These are phyloP conservation scores for Neoniphon sammara DNA, from an alignment of 2,797 vertebrate genomes.

Conservation along the genomic window DNA sequence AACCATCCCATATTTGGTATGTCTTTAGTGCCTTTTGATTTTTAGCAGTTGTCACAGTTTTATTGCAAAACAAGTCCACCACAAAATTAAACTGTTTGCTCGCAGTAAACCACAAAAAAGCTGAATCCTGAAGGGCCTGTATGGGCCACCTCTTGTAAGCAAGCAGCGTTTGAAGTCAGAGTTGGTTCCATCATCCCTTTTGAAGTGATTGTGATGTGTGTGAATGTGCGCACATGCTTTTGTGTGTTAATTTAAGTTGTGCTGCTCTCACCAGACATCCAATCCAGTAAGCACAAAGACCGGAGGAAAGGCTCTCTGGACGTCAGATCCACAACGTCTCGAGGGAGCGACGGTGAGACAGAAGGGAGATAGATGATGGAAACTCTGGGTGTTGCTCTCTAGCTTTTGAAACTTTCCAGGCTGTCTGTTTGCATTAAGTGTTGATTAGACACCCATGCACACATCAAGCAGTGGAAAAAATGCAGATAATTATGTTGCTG, in stretches of 20 bases:
- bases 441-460: slow-evolving; percentile 52
- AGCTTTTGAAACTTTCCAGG: slow-evolving; percentile 50
- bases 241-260: slow-evolving; percentile 41
- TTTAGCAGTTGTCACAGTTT: no score
- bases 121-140: no score
- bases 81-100: no score
- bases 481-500: slow-evolving; percentile 29
- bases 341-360: slow-evolving; percentile 92
- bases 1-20: no score
- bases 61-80: no score
- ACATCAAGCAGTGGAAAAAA: slow-evolving; percentile 23
- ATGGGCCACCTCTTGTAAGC: background rate
- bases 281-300: slow-evolving; percentile 92
- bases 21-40: no score
- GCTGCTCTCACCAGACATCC: slow-evolving; percentile 85
- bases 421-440: slow-evolving; percentile 57
- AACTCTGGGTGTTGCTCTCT: slow-evolving; percentile 49
- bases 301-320: slow-evolving; percentile 96
- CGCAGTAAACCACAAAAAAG: no score
- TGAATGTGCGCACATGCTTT: slow-evolving; percentile 13
- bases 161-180: background rate
- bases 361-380: slow-evolving; percentile 60
- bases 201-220: background rate
- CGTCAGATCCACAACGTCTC: slow-evolving; percentile 89
- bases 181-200: background rate